These are phyloP conservation scores for Heliconius cydno DNA, from an alignment of 2,888 invertebrate genomes.

Conservation along the genomic window DNA sequence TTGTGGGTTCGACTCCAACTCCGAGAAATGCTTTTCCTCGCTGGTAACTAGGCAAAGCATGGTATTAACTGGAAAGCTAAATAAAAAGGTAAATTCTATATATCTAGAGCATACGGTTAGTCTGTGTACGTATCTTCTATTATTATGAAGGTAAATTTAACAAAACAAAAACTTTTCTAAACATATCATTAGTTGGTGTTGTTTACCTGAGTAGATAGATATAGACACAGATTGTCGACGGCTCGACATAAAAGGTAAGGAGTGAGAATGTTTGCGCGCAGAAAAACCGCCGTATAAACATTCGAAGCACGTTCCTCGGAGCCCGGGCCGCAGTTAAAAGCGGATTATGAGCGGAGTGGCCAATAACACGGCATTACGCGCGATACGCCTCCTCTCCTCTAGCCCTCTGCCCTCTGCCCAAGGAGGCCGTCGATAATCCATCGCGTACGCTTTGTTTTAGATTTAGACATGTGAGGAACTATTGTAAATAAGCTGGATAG, in stretches of 20 bases:
- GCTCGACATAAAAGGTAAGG: conserved; percentile 58
- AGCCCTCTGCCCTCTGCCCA: conserved; percentile 42
- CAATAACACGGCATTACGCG: conserved; percentile 73
- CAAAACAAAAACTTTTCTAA: background rate
- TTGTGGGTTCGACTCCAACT: too few relatives aligned
- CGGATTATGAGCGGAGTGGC: conserved; percentile 79
- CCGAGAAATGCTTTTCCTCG: too few relatives aligned
- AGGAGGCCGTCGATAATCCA: conserved; percentile 64
- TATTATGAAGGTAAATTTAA: too few relatives aligned
- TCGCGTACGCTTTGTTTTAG: conserved; percentile 61
- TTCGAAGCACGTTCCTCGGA: conserved; percentile 71
- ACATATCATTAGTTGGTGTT: background rate
- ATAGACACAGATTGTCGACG: conserved; percentile 52
- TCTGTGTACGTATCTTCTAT: too few relatives aligned
- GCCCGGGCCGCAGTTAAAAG: conserved; percentile 76
- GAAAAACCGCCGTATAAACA: conserved; percentile 64
- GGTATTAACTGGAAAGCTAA: too few relatives aligned
- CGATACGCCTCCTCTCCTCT: conserved; percentile 51
- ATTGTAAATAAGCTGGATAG: conserved; percentile 20
- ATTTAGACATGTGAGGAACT: conserved; percentile 45
- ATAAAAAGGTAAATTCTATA: background rate
- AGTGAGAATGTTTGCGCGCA: conserved; percentile 73
- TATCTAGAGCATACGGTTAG: background rate
- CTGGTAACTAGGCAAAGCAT: too few relatives aligned
- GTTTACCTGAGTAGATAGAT: background rate